Base-by-base conservation (phyloP, 2,888 invertebrate species). In the Linnaemya tessellans region DNA sequence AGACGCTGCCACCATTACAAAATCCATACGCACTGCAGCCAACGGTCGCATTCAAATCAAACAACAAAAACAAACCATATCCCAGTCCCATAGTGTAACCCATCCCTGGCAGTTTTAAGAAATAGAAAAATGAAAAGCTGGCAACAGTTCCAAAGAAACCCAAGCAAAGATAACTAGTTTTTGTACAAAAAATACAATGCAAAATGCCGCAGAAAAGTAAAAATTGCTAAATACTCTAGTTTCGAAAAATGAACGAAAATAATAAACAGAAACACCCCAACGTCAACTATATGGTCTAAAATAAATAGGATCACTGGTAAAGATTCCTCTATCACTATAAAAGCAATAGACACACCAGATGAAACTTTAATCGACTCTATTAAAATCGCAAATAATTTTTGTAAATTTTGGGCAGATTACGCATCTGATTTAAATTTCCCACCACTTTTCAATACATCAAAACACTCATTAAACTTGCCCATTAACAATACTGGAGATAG, bases 201-300 rank as follows among this genome's bases (percentile, higher is more conserved):
- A 3, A 80, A 43, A 62, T 81, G 75, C 41, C 60, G 54, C 0
- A 73, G 62, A 62, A 62, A 49, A 60, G 49, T 64, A 30, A 82
- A 71, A 71, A 35, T 8, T 1, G 70, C 77, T 0, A 82, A 82
- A 38, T 11, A 30, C n/a, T 49, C 18, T 7, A 9, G 18, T 49
- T 49, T 49, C 18, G 49, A 49, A 49, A 18, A 49, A 49, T 49
- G 0, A n/a, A 77, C 77, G 7, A 64, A 74, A 54, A 20, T 43
- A 11, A 68, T 82, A 13, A 83, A 78, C 46, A 56, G 22, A 41
- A 25, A 46, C 25, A 71, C 78, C 3, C 0, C 83, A 20, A 77
- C 18, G 18, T 43, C 54, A 15, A 25, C 15, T 25, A 67, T 78
- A 38, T 78, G 78, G 78, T 25, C 38, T 0, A 56, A 78, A 49